Conservation (phyloP, 2,797 vertebrate genomes). For the Aldrovandia affinis region DNA sequence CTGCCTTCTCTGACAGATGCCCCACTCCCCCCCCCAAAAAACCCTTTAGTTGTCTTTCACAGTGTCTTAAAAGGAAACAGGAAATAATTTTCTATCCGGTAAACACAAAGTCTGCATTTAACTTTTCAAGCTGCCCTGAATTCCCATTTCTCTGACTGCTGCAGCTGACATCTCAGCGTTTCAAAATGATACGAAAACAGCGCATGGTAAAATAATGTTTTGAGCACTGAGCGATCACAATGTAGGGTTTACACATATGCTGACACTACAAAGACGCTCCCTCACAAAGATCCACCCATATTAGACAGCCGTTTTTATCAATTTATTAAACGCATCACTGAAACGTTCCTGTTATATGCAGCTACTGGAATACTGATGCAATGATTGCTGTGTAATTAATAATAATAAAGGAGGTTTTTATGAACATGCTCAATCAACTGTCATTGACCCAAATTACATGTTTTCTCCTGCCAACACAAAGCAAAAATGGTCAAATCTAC, state of each 20-base stretch:
- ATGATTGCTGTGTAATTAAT: not conserved
- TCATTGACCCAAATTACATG: not conserved
- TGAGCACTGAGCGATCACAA: not conserved
- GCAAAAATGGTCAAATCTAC: not conserved
- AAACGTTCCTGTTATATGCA: not conserved
- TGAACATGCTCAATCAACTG: not conserved
- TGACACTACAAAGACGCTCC: slow-evolving; percentile 9
- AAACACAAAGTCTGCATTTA: not conserved
- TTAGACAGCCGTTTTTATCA: not conserved
- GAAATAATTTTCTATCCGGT: not conserved
- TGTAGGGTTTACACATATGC: not conserved
- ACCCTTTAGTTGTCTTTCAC: slow-evolving; percentile 12
- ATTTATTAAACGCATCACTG: not conserved
- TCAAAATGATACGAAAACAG: not conserved
- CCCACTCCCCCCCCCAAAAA: slow-evolving; percentile 36
- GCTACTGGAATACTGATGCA: not conserved
- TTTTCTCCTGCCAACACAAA: not conserved
- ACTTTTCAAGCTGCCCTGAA: not conserved
- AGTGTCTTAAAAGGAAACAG: not conserved
- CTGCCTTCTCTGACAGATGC: slow-evolving; percentile 54
- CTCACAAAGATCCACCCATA: not conserved
- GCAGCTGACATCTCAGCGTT: not conserved
- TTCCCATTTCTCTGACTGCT: not conserved
- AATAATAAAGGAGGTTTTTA: not conserved
- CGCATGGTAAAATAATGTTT: not conserved